A percentile compares a stretch with the other conserved stretches of the same genome.
Evolutionary conservation across 2,797 vertebrate genomes (phyloP).

Genomic region (Amniataba percoides): DNA sequence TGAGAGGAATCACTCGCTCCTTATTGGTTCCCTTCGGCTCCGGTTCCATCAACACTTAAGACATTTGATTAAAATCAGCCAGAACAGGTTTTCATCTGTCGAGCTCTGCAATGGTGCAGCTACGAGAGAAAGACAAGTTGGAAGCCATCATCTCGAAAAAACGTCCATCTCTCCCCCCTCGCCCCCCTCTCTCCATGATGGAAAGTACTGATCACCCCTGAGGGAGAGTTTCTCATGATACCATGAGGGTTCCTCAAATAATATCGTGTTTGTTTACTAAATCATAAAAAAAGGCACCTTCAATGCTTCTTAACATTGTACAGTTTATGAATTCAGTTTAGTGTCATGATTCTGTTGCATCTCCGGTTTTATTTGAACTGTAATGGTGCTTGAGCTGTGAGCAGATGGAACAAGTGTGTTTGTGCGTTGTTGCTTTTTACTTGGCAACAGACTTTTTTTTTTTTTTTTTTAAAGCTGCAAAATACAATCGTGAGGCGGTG

Average conservation of each 20-base stretch:
- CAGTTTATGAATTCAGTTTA: conserved; percentile 67
- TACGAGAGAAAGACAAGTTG: conserved; percentile 29
- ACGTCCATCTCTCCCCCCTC: conserved; percentile 34
- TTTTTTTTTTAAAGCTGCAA: conserved; percentile 70
- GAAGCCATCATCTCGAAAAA: conserved; percentile 52
- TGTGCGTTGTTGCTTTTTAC: conserved; percentile 57
- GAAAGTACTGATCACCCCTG: conserved; percentile 35
- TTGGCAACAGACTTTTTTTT: conserved; percentile 22
- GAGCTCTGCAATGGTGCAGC: conserved; percentile 29
- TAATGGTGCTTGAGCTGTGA: conserved; percentile 62
- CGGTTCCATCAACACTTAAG: conserved; percentile 36
- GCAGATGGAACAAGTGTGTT: conserved; percentile 61
- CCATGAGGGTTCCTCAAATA: conserved; percentile 52
- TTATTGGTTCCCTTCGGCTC: neutral
- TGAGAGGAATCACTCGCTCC: neutral
- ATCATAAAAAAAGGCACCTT: conserved; percentile 73
- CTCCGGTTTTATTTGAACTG: conserved; percentile 73
- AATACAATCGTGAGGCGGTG: conserved; percentile 72
- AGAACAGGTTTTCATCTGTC: conserved; percentile 28
- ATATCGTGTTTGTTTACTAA: conserved; percentile 75
- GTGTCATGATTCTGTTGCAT: conserved; percentile 59
- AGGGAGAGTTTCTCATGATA: conserved; percentile 55
- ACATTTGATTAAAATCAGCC: conserved; percentile 33
- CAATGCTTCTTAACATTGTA: conserved; percentile 78
- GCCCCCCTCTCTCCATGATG: conserved; percentile 38